These are phyloP conservation scores for Yponomeuta cagnagella DNA, from an alignment of 2,888 invertebrate species.

Conservation along the genomic window DNA sequence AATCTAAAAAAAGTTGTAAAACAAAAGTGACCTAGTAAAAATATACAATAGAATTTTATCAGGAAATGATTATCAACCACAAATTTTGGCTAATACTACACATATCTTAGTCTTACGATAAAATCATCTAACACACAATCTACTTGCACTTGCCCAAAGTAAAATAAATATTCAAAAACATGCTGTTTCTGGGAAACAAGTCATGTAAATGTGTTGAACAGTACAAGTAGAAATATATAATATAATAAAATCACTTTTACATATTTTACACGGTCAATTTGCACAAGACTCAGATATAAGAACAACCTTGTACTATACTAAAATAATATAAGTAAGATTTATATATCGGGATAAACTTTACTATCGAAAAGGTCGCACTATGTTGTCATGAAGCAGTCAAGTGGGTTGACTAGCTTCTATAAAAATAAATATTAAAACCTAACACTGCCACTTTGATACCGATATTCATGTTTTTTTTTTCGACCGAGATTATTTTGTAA, in stretches of 20 bases:
- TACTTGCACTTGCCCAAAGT: neutral
- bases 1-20: neutral
- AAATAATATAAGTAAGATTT: neutral
- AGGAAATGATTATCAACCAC: neutral
- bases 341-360: no score
- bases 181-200: neutral
- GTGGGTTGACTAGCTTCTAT: conserved; percentile 28
- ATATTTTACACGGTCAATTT: neutral
- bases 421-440: conserved; percentile 3
- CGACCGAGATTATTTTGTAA: no score
- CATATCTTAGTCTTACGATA: conserved; percentile 2
- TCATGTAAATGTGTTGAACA: neutral
- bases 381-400: conserved; percentile 32
- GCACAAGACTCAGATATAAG: neutral
- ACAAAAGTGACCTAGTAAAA: neutral
- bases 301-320: neutral
- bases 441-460: neutral
- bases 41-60: conserved; percentile 6
- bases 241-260: neutral
- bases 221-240: neutral
- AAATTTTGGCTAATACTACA: neutral
- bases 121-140: neutral
- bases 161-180: neutral
- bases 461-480: no score
- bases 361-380: conserved; percentile 7